Conservation (phyloP, 2,888 invertebrate genomes). For the Ormyrus labotus region DNA sequence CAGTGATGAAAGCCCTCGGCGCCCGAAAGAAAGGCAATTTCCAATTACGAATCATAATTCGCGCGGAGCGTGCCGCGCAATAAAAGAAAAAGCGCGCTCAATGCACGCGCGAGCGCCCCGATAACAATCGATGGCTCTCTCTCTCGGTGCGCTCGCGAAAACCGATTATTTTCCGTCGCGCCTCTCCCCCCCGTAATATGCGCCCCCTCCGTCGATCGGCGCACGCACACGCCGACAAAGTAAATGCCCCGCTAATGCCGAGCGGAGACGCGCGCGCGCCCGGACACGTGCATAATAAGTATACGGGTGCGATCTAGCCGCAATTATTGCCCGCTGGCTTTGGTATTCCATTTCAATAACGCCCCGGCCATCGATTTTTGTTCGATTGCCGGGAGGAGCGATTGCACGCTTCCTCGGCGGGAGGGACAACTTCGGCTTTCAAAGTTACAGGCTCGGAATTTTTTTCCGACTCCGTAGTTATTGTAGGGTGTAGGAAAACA, state of each 20-base stretch:
- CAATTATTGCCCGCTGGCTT: constrained; percentile 30
- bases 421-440: background rate
- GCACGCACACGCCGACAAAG: background rate
- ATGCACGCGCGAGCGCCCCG: background rate
- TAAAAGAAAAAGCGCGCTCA: background rate
- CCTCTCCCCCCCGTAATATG: background rate
- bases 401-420: background rate
- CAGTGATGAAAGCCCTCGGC: background rate
- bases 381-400: constrained; percentile 1
- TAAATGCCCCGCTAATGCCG: too few relatives aligned
- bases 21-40: background rate
- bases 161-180: constrained; percentile 48
- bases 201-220: too few relatives aligned
- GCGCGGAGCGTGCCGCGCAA: background rate
- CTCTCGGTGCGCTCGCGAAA: constrained; percentile 31
- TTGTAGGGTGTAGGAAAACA: background rate
- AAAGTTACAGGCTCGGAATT: constrained; percentile 10
- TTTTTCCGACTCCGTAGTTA: background rate
- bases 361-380: too few relatives aligned
- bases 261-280: background rate
- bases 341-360: too few relatives aligned
- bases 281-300: constrained; percentile 50
- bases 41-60: constrained; percentile 31
- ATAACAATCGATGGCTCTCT: constrained; percentile 43
- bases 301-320: constrained; percentile 9